Evolutionary conservation across 2,888 invertebrate species (phyloP).

Genomic region (Thymelicus acteon): DNA sequence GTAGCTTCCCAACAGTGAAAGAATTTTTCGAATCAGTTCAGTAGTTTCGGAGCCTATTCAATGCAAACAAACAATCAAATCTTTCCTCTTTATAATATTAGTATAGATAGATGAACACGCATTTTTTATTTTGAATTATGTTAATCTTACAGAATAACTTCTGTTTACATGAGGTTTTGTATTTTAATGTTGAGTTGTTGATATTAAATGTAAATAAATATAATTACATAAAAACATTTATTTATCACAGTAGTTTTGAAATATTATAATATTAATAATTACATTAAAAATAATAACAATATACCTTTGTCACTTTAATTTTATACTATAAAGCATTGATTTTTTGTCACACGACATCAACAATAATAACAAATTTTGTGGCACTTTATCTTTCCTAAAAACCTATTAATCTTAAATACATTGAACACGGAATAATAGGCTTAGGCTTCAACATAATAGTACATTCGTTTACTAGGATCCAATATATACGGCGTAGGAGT

Average conservation of each 20-base stretch:
- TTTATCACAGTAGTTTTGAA: conserved; percentile 71
- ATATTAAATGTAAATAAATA: no score
- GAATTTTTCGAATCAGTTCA: no score
- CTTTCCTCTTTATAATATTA: no score
- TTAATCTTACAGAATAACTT: no score
- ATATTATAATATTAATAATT: conserved; percentile 35
- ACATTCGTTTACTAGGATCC: conserved; percentile 81
- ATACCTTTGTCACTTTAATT: conserved; percentile 37
- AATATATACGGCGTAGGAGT: conserved; percentile 72
- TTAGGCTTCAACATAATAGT: conserved; percentile 75
- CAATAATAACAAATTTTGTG: conserved; percentile 51
- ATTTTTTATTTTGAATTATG: no score
- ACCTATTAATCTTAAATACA: conserved; percentile 43
- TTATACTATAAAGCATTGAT: conserved; percentile 24
- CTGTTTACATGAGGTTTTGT: no score
- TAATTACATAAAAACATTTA: conserved; percentile 48
- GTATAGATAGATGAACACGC: no score
- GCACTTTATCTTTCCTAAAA: conserved; percentile 60
- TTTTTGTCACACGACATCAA: conserved; percentile 18
- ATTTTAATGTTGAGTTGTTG: not conserved
- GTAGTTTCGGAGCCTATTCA: no score
- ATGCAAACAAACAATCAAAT: no score
- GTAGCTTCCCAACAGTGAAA: no score
- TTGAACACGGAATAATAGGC: conserved; percentile 19
- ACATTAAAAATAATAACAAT: conserved; percentile 39